A percentile compares a stretch with the other conserved stretches of the same genome.
phyloP scores from a whole-genome alignment of 2,888 invertebrate genomes.

The Cheilosia vernalis region DNA sequence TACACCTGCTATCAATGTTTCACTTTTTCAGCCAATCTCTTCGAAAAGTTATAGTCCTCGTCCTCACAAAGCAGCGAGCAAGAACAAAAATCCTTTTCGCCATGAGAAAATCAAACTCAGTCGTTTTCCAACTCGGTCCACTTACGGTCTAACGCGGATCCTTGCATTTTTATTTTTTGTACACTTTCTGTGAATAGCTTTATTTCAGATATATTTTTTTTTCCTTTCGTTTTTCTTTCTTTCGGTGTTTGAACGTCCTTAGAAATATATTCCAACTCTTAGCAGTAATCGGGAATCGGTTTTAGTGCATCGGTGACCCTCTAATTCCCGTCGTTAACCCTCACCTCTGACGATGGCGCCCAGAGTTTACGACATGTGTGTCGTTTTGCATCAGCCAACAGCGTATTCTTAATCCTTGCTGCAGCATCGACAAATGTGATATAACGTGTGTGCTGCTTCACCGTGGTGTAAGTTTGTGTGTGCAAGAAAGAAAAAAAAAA shows the following conservation, averaged over 20 bases:
- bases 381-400: constrained; percentile 32
- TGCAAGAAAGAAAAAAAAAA: constrained; percentile 31
- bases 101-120: constrained; percentile 66
- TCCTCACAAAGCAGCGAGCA: constrained; percentile 1
- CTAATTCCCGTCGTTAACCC: constrained; percentile 15
- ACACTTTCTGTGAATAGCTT: constrained; percentile 47
- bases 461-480: constrained; percentile 23
- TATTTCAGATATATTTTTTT: constrained; percentile 9
- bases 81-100: constrained; percentile 59
- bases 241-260: background rate
- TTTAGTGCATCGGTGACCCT: constrained; percentile 45
- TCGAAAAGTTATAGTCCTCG: constrained; percentile 38
- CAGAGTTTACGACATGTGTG: constrained; percentile 45
- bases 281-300: constrained; percentile 41
- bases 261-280: background rate
- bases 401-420: constrained; percentile 54
- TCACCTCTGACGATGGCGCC: constrained; percentile 20
- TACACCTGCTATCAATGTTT: constrained; percentile 26
- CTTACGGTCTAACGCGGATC: constrained; percentile 52
- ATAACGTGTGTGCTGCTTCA: constrained; percentile 54
- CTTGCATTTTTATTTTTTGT: constrained; percentile 48
- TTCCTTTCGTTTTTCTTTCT: background rate
- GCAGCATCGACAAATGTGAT: constrained; percentile 66
- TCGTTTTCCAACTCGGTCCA: constrained; percentile 69
- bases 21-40: constrained; percentile 62